Conservation (phyloP, 2,113 vertebrate genomes). For the Oryzias curvinotus region DNA sequence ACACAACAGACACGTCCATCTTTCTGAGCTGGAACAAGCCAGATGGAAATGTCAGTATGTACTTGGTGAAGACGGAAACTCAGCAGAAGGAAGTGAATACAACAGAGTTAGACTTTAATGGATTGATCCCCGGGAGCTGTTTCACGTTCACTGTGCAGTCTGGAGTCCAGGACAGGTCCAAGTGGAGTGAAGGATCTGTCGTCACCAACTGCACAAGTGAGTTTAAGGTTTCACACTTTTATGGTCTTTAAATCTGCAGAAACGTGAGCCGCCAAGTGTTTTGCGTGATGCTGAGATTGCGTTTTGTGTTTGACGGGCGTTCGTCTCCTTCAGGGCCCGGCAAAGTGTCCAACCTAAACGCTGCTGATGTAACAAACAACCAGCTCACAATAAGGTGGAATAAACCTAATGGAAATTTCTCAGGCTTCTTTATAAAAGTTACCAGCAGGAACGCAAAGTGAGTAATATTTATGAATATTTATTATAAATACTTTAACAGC, state of each 20-base stretch:
- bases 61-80: rapidly evolving
- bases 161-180: not conserved
- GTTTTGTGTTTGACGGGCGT: not conserved
- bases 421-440: not conserved
- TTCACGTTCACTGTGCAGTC: conserved; percentile 43
- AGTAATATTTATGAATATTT: no score
- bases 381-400: conserved; percentile 3
- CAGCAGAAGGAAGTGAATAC: rapidly evolving
- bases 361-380: rapidly evolving
- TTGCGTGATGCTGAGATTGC: no score
- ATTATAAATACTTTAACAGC: not conserved
- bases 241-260: no score
- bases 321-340: conserved; percentile 46
- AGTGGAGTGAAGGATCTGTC: not conserved
- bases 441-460: rapidly evolving
- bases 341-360: not conserved
- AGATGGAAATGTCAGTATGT: conserved; percentile 22
- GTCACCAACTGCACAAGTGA: conserved; percentile 47
- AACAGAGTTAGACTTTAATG: rapidly evolving
- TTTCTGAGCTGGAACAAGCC: conserved; percentile 30
- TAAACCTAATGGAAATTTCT: not conserved
- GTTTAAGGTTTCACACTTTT: conserved; percentile 1
- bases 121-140: conserved; percentile 17
- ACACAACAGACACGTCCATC: not conserved
- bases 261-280: no score